Percentiles rank a stretch among this genome's conserved stretches.
Conservation (phyloP, 1,140 invertebrate species). For the Vollenhovia emeryi region DNA sequence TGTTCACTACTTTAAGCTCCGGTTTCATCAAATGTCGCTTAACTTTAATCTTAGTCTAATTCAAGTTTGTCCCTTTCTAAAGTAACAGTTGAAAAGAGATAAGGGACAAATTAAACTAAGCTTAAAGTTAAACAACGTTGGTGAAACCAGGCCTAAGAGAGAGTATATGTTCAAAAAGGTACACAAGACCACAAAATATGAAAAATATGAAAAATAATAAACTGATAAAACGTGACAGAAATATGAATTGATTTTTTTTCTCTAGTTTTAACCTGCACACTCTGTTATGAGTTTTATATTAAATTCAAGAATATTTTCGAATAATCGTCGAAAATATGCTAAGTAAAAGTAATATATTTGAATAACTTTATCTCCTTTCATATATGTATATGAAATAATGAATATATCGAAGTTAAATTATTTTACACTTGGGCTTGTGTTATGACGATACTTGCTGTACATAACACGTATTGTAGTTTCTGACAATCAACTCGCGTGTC, state of each 20-base stretch:
- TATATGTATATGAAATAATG: background rate
- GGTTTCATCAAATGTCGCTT: no score
- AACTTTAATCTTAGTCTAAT: no score
- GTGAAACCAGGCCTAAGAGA: no score
- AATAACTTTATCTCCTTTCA: background rate
- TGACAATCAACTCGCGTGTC: background rate
- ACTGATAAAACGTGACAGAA: background rate
- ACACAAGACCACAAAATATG: background rate
- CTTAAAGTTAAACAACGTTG: no score
- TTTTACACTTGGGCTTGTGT: background rate
- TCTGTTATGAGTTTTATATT: background rate
- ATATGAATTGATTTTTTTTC: background rate
- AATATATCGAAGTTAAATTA: slow-evolving; percentile 3
- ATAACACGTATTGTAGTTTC: background rate
- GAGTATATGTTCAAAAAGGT: background rate
- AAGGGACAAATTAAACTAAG: no score
- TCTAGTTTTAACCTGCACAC: background rate
- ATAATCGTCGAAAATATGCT: background rate
- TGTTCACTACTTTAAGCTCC: background rate
- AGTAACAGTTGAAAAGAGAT: no score
- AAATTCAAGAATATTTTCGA: background rate
- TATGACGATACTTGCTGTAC: background rate
- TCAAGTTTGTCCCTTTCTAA: no score
- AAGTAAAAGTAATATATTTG: background rate
- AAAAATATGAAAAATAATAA: background rate